Conservation (phyloP, 2,113 vertebrate species). For the Etheostoma spectabile region DNA sequence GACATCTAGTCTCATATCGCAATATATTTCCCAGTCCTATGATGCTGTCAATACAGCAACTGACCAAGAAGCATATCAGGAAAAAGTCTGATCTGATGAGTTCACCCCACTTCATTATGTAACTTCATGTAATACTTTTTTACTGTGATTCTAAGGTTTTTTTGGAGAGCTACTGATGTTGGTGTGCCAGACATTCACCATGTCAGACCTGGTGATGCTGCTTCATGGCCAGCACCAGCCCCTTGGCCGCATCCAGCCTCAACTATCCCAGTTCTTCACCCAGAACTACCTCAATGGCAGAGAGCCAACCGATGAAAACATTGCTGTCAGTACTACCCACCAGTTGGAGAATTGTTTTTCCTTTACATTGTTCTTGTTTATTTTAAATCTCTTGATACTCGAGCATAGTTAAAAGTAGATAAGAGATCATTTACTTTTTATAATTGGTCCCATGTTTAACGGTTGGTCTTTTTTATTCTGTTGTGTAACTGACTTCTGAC, state of each 20-base stretch:
- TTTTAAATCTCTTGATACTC: neutral
- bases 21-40: no score
- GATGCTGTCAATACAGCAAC: neutral
- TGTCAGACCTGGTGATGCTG: conserved; percentile 94
- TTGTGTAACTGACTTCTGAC: neutral
- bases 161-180: conserved; percentile 92
- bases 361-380: neutral
- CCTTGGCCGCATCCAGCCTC: conserved; percentile 89
- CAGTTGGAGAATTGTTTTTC: neutral
- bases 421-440: neutral
- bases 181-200: conserved; percentile 93
- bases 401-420: neutral
- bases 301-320: conserved; percentile 89
- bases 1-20: no score
- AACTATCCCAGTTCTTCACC: conserved; percentile 90
- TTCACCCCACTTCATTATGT: no score
- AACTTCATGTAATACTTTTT: neutral
- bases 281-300: conserved; percentile 90
- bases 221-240: conserved; percentile 93
- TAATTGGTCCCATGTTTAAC: neutral
- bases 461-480: neutral
- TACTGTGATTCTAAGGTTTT: conserved; percentile 83
- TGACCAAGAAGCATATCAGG: neutral
- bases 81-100: neutral
- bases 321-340: conserved; percentile 82